Percentiles rank a stretch among this genome's conserved stretches.
These are phyloP conservation scores for Mus pahari DNA, from an alignment of 2,113 vertebrate genomes.

Conservation along the genomic window DNA sequence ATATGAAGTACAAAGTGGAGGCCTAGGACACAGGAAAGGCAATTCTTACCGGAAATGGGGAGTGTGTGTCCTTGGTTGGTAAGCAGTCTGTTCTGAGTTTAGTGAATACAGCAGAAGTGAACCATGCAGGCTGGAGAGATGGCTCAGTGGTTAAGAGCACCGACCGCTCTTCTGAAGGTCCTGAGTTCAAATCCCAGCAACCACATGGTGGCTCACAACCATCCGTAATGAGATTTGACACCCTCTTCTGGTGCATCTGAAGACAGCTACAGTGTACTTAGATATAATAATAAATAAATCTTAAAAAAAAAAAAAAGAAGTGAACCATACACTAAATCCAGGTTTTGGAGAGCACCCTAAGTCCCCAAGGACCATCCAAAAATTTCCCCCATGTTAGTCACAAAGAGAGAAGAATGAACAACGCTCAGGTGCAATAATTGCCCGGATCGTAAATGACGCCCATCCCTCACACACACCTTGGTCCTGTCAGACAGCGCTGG, in stretches of 20 bases:
- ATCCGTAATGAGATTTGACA: no score
- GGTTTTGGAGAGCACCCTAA: neutral
- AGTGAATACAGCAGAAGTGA: neutral
- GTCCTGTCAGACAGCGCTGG: neutral
- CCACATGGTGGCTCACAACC: no score
- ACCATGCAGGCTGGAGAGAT: no score
- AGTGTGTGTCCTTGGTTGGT: rapidly evolving
- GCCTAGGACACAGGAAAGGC: neutral
- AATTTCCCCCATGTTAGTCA: neutral
- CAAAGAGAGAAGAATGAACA: neutral
- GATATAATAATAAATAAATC: no score
- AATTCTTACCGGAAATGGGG: rapidly evolving
- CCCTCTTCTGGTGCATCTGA: no score
- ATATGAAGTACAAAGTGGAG: no score
- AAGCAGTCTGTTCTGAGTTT: neutral
- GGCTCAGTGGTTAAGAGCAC: no score
- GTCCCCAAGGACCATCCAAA: neutral
- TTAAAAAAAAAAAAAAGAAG: no score
- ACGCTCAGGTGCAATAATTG: rapidly evolving
- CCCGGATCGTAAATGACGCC: neutral
- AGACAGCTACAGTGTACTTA: no score
- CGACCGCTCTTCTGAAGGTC: no score
- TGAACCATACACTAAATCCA: neutral
- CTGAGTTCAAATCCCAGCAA: no score
- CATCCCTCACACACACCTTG: no score